A percentile compares a stretch with the other conserved stretches of the same genome.
Conservation (phyloP, 2,797 vertebrate species). For the Decapterus maruadsi region DNA sequence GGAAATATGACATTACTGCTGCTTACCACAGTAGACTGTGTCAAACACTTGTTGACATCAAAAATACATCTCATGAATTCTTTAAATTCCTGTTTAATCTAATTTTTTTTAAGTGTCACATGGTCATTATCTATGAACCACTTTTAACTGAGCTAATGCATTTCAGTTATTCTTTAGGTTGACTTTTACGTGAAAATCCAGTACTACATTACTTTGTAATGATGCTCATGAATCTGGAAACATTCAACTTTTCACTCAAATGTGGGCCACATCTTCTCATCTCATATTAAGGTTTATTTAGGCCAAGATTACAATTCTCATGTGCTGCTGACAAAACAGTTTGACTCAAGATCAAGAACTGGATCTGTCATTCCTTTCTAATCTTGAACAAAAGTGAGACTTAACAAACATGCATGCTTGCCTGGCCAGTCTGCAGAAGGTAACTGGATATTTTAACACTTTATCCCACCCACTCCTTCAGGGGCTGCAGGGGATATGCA, state of each 20-base stretch:
- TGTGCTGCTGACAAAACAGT: slow-evolving; percentile 1
- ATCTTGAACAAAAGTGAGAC: not conserved
- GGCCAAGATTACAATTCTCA: not conserved
- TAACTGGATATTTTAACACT: slow-evolving; percentile 38
- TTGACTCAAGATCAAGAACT: slow-evolving; percentile 5
- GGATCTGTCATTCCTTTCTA: not conserved
- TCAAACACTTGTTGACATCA: not conserved
- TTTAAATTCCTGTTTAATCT: not conserved
- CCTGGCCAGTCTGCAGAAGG: not conserved
- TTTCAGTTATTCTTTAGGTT: not conserved
- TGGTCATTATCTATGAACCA: not conserved
- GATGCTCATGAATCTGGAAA: not conserved
- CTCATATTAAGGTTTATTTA: not conserved
- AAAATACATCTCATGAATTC: not conserved
- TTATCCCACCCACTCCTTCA: slow-evolving; percentile 35
- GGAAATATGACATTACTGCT: not conserved
- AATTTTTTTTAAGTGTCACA: not conserved
- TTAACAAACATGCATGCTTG: not conserved
- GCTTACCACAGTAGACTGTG: not conserved
- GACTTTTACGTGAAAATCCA: not conserved
- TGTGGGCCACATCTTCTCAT: not conserved
- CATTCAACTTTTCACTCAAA: not conserved
- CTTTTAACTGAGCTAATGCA: too few species aligned
- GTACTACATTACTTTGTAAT: not conserved
- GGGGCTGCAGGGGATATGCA: slow-evolving; percentile 31